Base-by-base conservation (phyloP, 2,888 invertebrate species). In the Drosophila tanythrix region DNA sequence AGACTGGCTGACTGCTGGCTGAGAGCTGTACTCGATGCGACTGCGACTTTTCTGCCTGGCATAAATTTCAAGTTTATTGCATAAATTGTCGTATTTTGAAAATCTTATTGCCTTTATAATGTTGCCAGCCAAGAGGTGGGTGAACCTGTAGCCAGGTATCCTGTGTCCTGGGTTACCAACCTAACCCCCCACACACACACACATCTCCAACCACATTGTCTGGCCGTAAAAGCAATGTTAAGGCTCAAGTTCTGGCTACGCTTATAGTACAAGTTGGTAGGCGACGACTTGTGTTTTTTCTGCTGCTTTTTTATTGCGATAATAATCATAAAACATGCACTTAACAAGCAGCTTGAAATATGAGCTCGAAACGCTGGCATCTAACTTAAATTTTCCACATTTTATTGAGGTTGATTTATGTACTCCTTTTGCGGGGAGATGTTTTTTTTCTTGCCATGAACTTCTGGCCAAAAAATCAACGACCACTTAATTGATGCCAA, bases 51-150 rank as follows among this genome's bases (percentile, higher is more conserved):
- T 25, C 57, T 64, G 64, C 57, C 68, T 68, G 72, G 89, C 88
- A 90, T 88, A 90, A 90, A 89, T 89, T 88, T 85, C 78, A 81
- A 88, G 81, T 81, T 90, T 88, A 89, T 90, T 88, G 90, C 88
- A 90, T 90, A 90, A 87, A 90, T 89, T 90, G 89, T 88, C 88
- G 88, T 90, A 90, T 90, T 90, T 88, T 89, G 84, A 88, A 89
- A 89, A 90, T 90, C 90, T 90, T 89, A 88, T 88, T 88, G 90
- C 90, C 82, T 90, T 88, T 87, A 90, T 89, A 89, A 90, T 89
- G 90, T 80, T 76, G 65, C 82, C 51, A 65, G 61, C 55, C 29
- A n/a, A 29, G 59, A 21, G 33, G 29, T 31, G 21, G 48, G 43
- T 46, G 36, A 53, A 69, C 73, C 38, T 31, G 52, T 70, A 65